These are phyloP conservation scores for Lepidocolaptes lacrymiger DNA, from an alignment of 2,797 vertebrate species.

Conservation along the genomic window DNA sequence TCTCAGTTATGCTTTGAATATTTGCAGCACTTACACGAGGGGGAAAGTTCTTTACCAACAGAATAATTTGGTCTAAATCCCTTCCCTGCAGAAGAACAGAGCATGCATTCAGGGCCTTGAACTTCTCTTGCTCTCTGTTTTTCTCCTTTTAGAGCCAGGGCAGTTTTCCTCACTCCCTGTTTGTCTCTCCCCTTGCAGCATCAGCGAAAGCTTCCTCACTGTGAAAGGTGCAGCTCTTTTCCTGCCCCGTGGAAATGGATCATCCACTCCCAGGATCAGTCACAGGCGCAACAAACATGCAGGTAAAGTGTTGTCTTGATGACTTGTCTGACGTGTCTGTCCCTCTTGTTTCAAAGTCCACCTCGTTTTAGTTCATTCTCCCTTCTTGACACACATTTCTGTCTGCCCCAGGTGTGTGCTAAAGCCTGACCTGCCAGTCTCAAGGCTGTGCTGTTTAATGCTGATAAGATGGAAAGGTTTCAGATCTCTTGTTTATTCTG, in stretches of 20 bases:
- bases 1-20: background rate
- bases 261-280: conserved; percentile 84
- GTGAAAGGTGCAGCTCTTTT: conserved; percentile 98
- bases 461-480: background rate
- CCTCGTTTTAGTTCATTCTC: background rate
- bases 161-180: background rate
- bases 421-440: background rate
- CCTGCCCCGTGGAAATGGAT: conserved; percentile 92
- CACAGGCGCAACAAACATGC: conserved; percentile 94
- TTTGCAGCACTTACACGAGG: background rate
- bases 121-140: background rate
- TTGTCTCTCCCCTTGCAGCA: conserved; percentile 77
- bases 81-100: background rate
- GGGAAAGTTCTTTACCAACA: background rate
- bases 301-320: conserved; percentile 75
- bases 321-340: background rate
- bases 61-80: background rate
- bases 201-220: conserved; percentile 97
- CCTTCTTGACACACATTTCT: background rate
- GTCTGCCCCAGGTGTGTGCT: background rate
- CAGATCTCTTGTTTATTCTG: background rate
- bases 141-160: background rate
- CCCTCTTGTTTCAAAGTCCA: background rate
- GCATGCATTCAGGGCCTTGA: background rate
- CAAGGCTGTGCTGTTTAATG: background rate